phyloP scores from a whole-genome alignment of 2,888 invertebrate species.

The Trachelus stipa region DNA sequence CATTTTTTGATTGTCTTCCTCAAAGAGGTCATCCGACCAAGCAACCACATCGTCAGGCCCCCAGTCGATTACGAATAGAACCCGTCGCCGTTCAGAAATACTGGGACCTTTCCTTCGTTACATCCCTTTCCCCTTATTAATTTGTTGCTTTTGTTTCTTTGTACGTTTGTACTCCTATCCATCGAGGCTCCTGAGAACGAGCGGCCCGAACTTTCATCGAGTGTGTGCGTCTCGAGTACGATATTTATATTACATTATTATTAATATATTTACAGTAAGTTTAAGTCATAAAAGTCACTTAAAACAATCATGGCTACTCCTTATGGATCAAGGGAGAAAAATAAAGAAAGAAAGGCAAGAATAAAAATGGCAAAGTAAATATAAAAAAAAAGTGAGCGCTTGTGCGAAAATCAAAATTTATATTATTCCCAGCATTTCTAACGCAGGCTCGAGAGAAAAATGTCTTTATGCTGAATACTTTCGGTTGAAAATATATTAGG shows the following conservation, averaged over 20 bases:
- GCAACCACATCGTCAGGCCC: not conserved
- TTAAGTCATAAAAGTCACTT: not conserved
- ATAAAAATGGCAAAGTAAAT: not conserved
- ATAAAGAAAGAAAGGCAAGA: not conserved
- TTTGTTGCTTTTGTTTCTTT: not conserved
- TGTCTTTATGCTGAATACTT: conserved; percentile 48
- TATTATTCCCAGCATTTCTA: conserved; percentile 13
- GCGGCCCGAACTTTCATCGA: not conserved
- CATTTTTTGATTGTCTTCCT: conserved; percentile 67
- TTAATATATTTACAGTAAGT: not conserved
- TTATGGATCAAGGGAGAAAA: not conserved
- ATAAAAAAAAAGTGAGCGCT: too few relatives aligned
- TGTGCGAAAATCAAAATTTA: not conserved
- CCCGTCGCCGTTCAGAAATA: not conserved
- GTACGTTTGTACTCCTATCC: not conserved
- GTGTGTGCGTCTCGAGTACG: not conserved
- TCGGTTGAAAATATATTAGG: conserved; percentile 48
- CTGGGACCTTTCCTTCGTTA: not conserved
- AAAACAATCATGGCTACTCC: not conserved
- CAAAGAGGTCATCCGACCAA: conserved; percentile 47
- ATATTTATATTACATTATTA: not conserved
- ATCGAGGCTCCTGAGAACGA: not conserved
- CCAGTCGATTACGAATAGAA: not conserved
- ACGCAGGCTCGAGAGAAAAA: conserved; percentile 31
- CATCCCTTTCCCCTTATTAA: not conserved